Base-by-base conservation (phyloP, 1,140 invertebrate genomes). In the Cyclina sinensis region DNA sequence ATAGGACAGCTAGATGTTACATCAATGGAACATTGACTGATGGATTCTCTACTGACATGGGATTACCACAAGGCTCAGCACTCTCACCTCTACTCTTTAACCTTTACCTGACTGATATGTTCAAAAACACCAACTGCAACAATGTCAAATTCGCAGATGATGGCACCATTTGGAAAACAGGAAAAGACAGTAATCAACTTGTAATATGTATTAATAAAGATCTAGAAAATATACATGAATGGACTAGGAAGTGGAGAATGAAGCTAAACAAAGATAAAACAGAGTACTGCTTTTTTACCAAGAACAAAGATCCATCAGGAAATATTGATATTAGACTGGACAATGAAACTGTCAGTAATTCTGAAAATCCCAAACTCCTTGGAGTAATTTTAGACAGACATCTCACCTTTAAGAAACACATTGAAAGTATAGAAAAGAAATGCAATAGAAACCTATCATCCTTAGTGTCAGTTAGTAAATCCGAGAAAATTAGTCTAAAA, bases 101-200 rank as follows among this genome's bases (percentile, higher is more conserved):
- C 43, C 27, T 78, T 21, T 86, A 46, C 54, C 73, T 86, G 7
- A 18, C 21, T n/a, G 54, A 86, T 39, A 62, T 86, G 18, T 62
- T 78, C 35, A 14, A 30, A 65, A 14, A 78, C 3, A 59, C 43
- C 14, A 62, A 24, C 5, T 32, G 73, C 27, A 24, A 43, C 16
- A 59, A 65, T 18, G 21, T 51, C 7, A 86, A 78, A 30, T 86
- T 78, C n/a, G 73, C 84, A 74, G 82, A 84, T 74, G 68, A 84
- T 84, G 65, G 82, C 2, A 84, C 68, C 9, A 73, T 86, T 0
- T 86, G 70, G 70, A 51, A 59, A 12, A 59, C 70, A 24, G 70
- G 48, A 27, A 46, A 46, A 3, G 30, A 74, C 35, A 9, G 37
- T 37, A 1, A 54, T 12, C 24, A 86, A 35, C 2, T 59, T 39